Percentiles rank a stretch among this genome's conserved stretches.
Evolutionary conservation across 2,888 invertebrate genomes (phyloP).

Genomic region (Geophilus truncorum): DNA sequence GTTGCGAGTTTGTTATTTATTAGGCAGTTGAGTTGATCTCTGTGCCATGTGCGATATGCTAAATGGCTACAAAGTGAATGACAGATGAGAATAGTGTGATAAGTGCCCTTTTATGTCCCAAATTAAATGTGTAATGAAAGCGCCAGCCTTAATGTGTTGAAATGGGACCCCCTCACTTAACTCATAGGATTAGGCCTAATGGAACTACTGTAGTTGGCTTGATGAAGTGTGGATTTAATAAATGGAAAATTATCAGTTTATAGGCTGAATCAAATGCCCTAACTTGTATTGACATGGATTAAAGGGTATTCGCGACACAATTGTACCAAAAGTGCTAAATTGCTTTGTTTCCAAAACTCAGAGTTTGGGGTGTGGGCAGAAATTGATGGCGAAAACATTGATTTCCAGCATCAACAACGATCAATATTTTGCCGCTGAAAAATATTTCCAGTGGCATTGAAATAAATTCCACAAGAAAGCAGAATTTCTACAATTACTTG

Average conservation of each 20-base stretch:
- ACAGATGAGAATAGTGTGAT: constrained; percentile 25
- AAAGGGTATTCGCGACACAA: not conserved
- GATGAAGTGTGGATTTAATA: constrained; percentile 25
- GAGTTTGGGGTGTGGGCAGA: too few relatives aligned
- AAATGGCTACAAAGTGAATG: constrained; percentile 24
- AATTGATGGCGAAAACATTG: not conserved
- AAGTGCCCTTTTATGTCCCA: constrained; percentile 18
- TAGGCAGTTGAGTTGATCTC: constrained; percentile 12
- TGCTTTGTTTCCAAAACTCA: not conserved
- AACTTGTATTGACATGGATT: not conserved
- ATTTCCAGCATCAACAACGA: not conserved
- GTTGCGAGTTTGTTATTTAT: constrained; percentile 18
- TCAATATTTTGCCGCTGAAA: not conserved
- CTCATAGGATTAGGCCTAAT: constrained; percentile 17
- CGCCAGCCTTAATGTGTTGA: constrained; percentile 18
- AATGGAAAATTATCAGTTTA: constrained; percentile 8
- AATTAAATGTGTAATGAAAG: constrained; percentile 27
- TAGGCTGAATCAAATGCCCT: not conserved
- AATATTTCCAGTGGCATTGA: too few relatives aligned
- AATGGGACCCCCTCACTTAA: constrained; percentile 25
- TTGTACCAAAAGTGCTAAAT: not conserved
- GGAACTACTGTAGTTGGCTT: not conserved
- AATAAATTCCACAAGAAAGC: not conserved
- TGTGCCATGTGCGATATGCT: constrained; percentile 22
- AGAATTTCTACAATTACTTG: not conserved